Evolutionary conservation across 2,113 vertebrate genomes (phyloP).

Genomic region (Centrocercus urophasianus): DNA sequence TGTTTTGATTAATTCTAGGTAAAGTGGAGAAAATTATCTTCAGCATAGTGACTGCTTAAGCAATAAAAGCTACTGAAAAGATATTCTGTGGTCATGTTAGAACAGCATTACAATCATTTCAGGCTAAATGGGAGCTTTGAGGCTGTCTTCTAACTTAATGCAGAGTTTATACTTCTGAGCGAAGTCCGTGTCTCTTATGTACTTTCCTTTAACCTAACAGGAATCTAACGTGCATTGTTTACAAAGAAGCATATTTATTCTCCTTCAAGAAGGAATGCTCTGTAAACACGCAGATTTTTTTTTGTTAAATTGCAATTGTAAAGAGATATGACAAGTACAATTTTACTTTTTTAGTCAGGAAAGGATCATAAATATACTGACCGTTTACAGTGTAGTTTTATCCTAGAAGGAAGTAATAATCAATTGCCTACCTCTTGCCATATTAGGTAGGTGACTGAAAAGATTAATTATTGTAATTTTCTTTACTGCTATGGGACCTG

Average conservation of each 20-base stretch:
- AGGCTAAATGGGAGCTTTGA: background rate
- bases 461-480: background rate
- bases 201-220: background rate
- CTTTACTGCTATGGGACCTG: background rate
- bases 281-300: background rate
- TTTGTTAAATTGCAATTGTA: background rate
- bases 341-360: background rate
- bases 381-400: background rate
- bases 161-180: background rate
- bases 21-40: background rate
- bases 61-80: background rate
- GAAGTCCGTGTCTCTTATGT: background rate
- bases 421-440: background rate
- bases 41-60: background rate
- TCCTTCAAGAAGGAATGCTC: background rate
- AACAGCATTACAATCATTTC: background rate
- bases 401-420: background rate
- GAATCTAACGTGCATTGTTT: background rate
- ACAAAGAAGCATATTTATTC: background rate
- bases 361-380: background rate
- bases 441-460: background rate
- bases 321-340: background rate
- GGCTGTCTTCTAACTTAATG: background rate
- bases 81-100: accelerated
- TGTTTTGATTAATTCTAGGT: background rate